Evolutionary conservation across 2,888 invertebrate genomes (phyloP), one percentile per base, ranked within the genome.

Genomic region (Adineta ricciae): DNA sequence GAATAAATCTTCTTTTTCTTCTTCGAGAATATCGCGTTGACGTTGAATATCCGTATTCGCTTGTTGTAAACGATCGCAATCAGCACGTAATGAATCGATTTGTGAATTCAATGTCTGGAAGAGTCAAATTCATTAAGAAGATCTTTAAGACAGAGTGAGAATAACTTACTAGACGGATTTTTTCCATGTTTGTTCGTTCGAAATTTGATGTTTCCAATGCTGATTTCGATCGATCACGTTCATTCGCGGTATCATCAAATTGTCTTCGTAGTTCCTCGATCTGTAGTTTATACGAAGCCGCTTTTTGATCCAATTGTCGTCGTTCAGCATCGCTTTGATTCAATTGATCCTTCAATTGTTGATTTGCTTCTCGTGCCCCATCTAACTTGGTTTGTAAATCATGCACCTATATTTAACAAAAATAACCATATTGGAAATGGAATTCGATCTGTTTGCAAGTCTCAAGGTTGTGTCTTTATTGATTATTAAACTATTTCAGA

Each of bases 1-100:
- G 88, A 94, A 94, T 86, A 95, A 91, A 88, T 93, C 93, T 88
- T 94, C 94, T 90, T 95, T 95, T 88, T 96, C 96, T 56, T 93
- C 92, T 88, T 95, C 93, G 49, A 95, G 91, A 21, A 93, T 92
- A 88, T 96, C 96, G 86, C 95, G 90, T 14, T 93, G 93, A 89
- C 95, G 94, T 90, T 95, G 94, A 86, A 96, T 91, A 73, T 93
- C 94, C 32, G 89, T 88, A 87, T 90, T 90, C 19, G 89, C 89
- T 4, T 86, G 84, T 56, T 87, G 86, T 36, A 87, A 73, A 64
- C 86, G 84, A 46, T 87, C 87, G 38, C 87, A 83, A 46, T 87
- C 87, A 21, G 83, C 84, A 54, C 85, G 89, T 88, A 87, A 89
- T 88, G 16, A 89, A 88, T 85, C 87, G 64, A 86, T 87, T 84